Base-by-base conservation (phyloP, 1,140 invertebrate genomes). In the Trachelipus rathkii region DNA sequence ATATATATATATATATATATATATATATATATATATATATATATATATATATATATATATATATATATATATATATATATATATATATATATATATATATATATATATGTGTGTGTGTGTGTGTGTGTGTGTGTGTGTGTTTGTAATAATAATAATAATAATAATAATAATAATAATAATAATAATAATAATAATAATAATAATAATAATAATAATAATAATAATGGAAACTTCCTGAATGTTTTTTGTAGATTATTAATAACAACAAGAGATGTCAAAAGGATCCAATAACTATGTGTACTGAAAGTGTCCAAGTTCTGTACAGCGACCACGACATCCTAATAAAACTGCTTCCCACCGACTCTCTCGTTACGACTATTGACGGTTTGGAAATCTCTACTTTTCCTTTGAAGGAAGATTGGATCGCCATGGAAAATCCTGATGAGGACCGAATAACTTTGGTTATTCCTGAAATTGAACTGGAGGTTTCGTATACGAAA, bases 301-400 rank as follows among this genome's bases (percentile, higher is more conserved):
- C 89, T 0, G 87, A 89, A 76, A 86, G 85, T 15, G 83, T 93
- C 0, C 89, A 90, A 50, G 83, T 93, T 10, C 82, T 92, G 0
- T 91, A 90, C 71, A 86, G 89, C 23, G 87, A 87, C 13, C 89
- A 92, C 79, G 84, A 89, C 6, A 84, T 90, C 15, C 87, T 89
- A 69, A 81, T 84, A 10, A 71, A 70, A 11, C 74, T 76, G 8
- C 67, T 77, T 50, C 43, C 1, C 10, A 19, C n/a, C 3, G 43
- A 44, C 53, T 23, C n/a, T n/a, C 45, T 80, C 4, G 68, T 71
- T 68, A 73, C 79, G 10, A 79, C 73, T 0, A 73, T 84, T 10
- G 86, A 89, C 79, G 82, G 83, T 8, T 78, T 82, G 44, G 24
- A 76, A 10, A 79, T 88, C 5, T 50, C 78, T 0, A 79, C 82